Conservation (phyloP, 35 echinoderm and acorn worm genomes). For the Heliocidaris tuberculata region DNA sequence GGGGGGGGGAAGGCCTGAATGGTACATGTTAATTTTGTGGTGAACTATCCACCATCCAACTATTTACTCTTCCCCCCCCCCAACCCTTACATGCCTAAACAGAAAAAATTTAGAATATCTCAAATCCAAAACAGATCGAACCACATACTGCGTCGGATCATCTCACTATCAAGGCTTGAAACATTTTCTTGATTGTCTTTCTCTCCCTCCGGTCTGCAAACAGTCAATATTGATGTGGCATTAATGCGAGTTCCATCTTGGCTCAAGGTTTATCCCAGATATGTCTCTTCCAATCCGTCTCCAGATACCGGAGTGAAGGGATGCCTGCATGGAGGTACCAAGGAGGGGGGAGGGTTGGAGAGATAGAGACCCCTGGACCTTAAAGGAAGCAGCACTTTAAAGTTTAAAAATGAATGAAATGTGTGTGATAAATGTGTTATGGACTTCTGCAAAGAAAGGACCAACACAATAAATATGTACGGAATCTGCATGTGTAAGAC, state of each 20-base stretch:
- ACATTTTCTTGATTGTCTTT: not conserved
- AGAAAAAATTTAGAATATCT: not conserved
- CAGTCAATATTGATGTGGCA: slow-evolving; percentile 9
- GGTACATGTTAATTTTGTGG: too few species aligned
- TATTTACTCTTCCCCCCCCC: not conserved
- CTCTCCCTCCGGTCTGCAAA: not conserved
- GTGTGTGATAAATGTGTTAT: too few species aligned
- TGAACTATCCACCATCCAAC: not conserved
- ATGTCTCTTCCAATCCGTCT: not conserved
- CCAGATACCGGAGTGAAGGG: not conserved
- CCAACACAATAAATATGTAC: too few species aligned
- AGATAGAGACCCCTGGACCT: not conserved
- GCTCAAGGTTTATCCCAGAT: slow-evolving; percentile 16
- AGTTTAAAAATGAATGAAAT: not conserved
- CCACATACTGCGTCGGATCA: not conserved
- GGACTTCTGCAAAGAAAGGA: too few species aligned
- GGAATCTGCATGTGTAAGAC: too few species aligned
- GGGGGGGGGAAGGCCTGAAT: too few species aligned
- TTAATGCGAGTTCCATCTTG: slow-evolving; percentile 11
- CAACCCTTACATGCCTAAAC: not conserved
- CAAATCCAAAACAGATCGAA: not conserved
- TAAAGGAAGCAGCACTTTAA: not conserved
- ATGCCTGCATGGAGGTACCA: not conserved
- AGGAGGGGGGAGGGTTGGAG: not conserved
- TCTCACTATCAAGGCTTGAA: not conserved